Base-by-base conservation (phyloP, 2,797 vertebrate species). In the Avahi laniger region DNA sequence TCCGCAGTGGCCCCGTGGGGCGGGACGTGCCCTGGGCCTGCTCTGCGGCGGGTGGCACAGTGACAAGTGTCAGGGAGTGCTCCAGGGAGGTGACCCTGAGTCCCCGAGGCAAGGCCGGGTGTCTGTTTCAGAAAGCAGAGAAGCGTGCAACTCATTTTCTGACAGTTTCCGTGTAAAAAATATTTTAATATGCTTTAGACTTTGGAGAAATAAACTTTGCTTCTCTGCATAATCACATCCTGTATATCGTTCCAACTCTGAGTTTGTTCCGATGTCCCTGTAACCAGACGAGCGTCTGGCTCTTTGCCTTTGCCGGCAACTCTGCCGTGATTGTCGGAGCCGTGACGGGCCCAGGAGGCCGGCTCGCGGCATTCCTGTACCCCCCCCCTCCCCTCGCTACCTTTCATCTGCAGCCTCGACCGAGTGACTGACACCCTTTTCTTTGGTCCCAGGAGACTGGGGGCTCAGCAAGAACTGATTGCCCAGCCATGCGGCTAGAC, bases 391-490 rank as follows among this genome's bases (percentile, higher is more conserved):
- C n/a, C n/a, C n/a, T n/a, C n/a, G n/a, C n/a, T n/a, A n/a, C n/a
- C n/a, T n/a, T n/a, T n/a, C n/a, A n/a, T n/a, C n/a, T n/a, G n/a
- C n/a, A n/a, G 63, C 96, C 72, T 48, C 90, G 65, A 92, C 94
- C 81, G 38, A 65, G 85, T 96, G 93, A 92, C 93, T 96, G 98
- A 98, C 81, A 95, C 76, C 24, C 87, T 97, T 97, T 94, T 97
- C 94, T 97, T 93, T 97, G 91, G 86, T 97, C 95, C 67, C 33
- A 99, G 99, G 99, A 99, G 95, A 99, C 99, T 94, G 98, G 99
- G 90, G 99, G 99, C 85, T 99, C 99, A 81, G 99, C 99, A 0
- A 99, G 99, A 98, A 99, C 99, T 3, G 99, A 99, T 98, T 99
- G 99, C 98, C 99, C 99, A 98, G 99, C 99, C 93, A 99, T 99